phyloP scores from a whole-genome alignment of 2,888 invertebrate genomes.

The Mylabris sibirica region DNA sequence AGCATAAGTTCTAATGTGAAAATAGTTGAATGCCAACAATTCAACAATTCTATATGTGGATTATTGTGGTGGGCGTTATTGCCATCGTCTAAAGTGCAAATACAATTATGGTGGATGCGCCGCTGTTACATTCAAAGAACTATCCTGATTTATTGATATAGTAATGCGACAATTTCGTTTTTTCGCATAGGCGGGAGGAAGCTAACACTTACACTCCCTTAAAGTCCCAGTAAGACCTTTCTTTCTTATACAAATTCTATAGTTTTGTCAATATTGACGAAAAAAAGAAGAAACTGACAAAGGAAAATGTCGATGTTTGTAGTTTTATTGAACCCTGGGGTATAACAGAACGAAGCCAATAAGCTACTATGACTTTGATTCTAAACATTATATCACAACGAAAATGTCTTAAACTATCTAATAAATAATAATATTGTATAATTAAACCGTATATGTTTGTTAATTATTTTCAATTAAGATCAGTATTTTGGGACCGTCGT shows the following conservation, averaged over 20 bases:
- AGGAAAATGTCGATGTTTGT: slow-evolving; percentile 31
- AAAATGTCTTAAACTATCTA: not conserved
- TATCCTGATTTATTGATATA: not conserved
- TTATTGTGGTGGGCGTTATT: not conserved
- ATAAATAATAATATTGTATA: not conserved
- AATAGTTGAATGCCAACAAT: not conserved
- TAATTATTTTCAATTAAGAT: not conserved
- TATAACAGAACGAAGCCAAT: slow-evolving; percentile 40
- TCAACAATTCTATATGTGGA: not conserved
- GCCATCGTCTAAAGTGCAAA: not conserved
- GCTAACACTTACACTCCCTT: not conserved
- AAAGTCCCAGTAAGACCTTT: not conserved
- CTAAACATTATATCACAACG: not conserved
- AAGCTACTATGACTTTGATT: slow-evolving; percentile 12
- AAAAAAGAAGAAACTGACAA: slow-evolving; percentile 33
- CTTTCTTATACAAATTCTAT: not conserved
- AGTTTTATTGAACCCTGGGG: slow-evolving; percentile 41
- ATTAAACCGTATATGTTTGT: not conserved
- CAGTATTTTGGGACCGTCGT: not conserved
- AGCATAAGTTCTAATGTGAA: not conserved
- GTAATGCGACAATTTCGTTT: slow-evolving; percentile 2
- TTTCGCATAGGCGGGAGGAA: too few species aligned
- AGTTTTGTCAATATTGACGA: slow-evolving; percentile 44
- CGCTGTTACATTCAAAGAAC: not conserved
- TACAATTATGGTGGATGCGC: slow-evolving; percentile 12